A percentile compares a stretch with the other conserved stretches of the same genome.
Conservation (phyloP, 23 tunicate genomes). For the Pegea sp. region DNA sequence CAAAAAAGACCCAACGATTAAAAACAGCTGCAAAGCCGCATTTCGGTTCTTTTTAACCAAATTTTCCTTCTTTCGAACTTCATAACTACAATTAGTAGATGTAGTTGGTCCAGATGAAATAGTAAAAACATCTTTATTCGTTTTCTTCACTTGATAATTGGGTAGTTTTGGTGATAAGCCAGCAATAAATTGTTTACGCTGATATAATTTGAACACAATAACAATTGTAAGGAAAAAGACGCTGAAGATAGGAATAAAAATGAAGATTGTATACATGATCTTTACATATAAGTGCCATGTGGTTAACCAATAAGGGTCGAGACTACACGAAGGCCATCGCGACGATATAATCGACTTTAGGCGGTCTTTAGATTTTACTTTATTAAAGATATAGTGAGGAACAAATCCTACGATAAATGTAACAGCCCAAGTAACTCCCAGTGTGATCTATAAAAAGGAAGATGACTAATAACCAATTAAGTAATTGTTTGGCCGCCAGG, state of each 20-base stretch:
- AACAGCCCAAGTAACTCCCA: constrained; percentile 15
- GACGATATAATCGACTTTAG: constrained; percentile 11
- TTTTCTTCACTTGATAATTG: too few species aligned
- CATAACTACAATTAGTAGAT: too few species aligned
- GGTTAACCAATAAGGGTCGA: constrained; percentile 19
- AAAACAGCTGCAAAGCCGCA: constrained; percentile 4
- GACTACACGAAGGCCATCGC: constrained; percentile 52
- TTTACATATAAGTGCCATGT: constrained; percentile 56
- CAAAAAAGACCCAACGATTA: constrained; percentile 8
- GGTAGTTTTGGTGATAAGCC: too few species aligned
- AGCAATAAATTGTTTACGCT: too few species aligned
- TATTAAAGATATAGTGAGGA: constrained; percentile 49
- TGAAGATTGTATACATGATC: constrained; percentile 17
- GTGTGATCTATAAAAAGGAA: constrained; percentile 15
- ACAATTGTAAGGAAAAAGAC: too few species aligned
- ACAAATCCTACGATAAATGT: constrained; percentile 28
- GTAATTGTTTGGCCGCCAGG: not conserved
- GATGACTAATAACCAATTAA: not conserved
- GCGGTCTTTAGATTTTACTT: constrained; percentile 29
- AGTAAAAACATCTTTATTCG: too few species aligned
- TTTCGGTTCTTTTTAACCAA: too few species aligned
- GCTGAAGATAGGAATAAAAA: constrained; percentile 40
- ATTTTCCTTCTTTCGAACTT: too few species aligned
- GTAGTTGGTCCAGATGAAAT: too few species aligned
- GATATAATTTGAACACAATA: too few species aligned